A percentile compares a stretch with the other conserved stretches of the same genome.
Evolutionary conservation across 2,888 invertebrate genomes (phyloP).

Genomic region (Thymelicus sylvestris): DNA sequence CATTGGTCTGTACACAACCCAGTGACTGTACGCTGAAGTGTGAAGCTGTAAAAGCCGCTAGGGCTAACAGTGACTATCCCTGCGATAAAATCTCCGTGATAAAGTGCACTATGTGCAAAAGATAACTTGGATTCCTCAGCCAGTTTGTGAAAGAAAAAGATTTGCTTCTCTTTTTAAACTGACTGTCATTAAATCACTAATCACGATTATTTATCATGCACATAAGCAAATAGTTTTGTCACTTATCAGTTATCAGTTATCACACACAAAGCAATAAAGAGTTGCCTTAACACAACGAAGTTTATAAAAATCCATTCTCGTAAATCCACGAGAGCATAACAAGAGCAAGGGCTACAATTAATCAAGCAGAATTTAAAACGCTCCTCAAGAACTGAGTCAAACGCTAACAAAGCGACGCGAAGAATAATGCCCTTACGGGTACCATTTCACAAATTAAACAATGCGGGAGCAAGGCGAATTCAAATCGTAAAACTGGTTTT

Average conservation of each 20-base stretch:
- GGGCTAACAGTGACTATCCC: no score
- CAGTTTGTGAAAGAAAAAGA: no score
- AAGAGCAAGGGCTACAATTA: constrained; percentile 32
- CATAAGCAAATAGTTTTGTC: neutral
- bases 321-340: constrained; percentile 11
- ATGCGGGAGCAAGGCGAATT: constrained; percentile 44
- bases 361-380: constrained; percentile 37
- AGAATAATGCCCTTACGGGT: constrained; percentile 38
- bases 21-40: no score
- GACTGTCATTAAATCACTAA: no score
- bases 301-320: constrained; percentile 8
- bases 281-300: neutral
- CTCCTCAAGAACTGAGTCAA: constrained; percentile 30
- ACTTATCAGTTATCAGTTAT: neutral
- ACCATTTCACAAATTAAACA: constrained; percentile 45
- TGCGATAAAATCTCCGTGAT: no score
- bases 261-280: neutral
- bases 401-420: constrained; percentile 35
- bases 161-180: no score
- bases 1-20: no score
- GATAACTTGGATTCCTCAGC: no score
- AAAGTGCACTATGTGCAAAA: no score
- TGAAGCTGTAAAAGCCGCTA: no score
- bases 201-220: no score
- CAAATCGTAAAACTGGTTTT: constrained; percentile 45